phyloP scores from a whole-genome alignment of 1,140 invertebrate species.

The Magallana angulata region DNA sequence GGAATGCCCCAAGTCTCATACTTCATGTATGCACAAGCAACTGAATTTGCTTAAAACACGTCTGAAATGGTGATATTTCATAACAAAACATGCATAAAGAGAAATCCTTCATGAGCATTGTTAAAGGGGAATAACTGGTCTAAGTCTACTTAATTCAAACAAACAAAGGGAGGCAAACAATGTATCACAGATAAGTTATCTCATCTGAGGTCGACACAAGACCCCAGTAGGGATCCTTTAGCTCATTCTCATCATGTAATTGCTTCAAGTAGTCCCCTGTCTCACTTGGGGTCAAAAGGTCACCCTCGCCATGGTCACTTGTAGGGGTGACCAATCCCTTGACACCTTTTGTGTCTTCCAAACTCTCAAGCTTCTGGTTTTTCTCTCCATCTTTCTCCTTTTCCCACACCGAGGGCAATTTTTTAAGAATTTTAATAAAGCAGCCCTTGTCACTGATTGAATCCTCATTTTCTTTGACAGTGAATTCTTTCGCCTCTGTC shows the following conservation, averaged over 20 bases:
- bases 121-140: too few relatives aligned
- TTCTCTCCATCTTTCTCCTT: constrained; percentile 25
- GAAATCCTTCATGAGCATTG: too few relatives aligned
- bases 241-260: constrained; percentile 16
- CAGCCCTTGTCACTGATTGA: background rate
- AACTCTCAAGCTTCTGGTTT: background rate
- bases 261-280: background rate
- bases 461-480: background rate
- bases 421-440: constrained; percentile 21
- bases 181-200: constrained; percentile 28
- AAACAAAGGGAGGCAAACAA: background rate
- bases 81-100: too few relatives aligned
- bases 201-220: background rate
- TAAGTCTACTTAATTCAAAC: too few relatives aligned
- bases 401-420: background rate
- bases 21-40: too few relatives aligned
- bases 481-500: background rate
- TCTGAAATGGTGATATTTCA: too few relatives aligned
- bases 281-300: background rate
- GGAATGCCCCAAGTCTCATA: too few relatives aligned
- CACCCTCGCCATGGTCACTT: background rate
- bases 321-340: background rate
- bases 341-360: background rate
- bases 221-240: background rate
- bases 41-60: too few relatives aligned